Evolutionary conservation across 2,888 invertebrate genomes (phyloP).

Genomic region (Noctua comes): DNA sequence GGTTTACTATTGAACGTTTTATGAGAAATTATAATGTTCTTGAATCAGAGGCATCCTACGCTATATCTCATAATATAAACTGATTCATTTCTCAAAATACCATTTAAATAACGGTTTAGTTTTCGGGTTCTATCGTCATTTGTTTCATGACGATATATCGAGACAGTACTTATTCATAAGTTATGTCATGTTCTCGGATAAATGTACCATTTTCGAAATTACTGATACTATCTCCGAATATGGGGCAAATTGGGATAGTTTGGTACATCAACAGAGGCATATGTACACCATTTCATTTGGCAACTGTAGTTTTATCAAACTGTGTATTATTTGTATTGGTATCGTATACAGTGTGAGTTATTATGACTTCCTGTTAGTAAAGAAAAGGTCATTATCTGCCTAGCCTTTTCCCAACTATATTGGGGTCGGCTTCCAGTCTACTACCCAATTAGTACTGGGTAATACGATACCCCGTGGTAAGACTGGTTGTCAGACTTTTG

Average conservation of each 20-base stretch:
- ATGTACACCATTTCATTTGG: background rate
- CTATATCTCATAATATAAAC: constrained; percentile 7
- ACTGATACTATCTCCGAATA: constrained; percentile 10
- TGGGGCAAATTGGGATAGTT: background rate
- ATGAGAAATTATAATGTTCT: constrained; percentile 27
- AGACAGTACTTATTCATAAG: background rate
- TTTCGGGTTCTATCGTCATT: constrained; percentile 20
- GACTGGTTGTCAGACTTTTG: no score
- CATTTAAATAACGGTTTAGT: constrained; percentile 14
- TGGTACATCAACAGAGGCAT: background rate
- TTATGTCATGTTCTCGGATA: constrained; percentile 6
- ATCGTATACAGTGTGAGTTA: background rate
- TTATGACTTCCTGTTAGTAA: background rate
- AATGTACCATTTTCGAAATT: constrained; percentile 32
- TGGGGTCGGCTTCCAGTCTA: no score
- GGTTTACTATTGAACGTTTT: constrained; percentile 27
- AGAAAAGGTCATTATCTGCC: background rate
- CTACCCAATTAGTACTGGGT: no score
- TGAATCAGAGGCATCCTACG: constrained; percentile 55
- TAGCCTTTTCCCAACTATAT: no score
- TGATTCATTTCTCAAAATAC: constrained; percentile 42
- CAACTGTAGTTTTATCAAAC: background rate
- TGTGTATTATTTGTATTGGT: background rate
- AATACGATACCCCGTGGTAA: no score
- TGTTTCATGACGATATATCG: constrained; percentile 20